Conservation (phyloP, 2,797 vertebrate species). For the Molothrus aeneus region DNA sequence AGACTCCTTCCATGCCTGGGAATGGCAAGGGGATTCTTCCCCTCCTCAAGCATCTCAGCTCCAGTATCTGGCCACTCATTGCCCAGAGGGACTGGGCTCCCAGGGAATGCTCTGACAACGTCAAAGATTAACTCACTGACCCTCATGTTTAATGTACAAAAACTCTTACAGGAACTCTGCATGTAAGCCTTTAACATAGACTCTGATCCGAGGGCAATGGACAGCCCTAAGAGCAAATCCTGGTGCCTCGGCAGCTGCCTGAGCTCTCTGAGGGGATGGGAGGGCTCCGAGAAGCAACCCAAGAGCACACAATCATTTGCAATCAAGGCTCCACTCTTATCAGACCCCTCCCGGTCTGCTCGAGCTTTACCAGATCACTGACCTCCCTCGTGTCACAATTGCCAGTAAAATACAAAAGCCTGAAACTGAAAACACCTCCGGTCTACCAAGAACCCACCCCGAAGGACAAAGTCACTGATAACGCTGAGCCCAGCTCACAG, state of each 20-base stretch:
- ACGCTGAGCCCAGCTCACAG: background rate
- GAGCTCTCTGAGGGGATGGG: background rate
- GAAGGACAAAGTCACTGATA: background rate
- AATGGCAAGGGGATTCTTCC: background rate
- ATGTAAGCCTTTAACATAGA: fast-evolving
- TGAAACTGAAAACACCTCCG: background rate
- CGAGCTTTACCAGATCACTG: background rate
- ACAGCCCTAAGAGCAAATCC: background rate
- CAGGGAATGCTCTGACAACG: fast-evolving
- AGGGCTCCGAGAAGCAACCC: background rate
- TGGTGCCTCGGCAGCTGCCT: background rate
- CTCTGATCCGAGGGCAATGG: background rate
- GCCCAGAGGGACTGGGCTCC: background rate
- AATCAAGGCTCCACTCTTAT: background rate
- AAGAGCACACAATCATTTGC: fast-evolving
- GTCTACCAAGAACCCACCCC: background rate
- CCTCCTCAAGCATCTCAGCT: background rate
- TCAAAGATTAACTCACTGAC: background rate
- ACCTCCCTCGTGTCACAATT: background rate
- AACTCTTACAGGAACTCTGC: background rate
- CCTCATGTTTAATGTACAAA: background rate
- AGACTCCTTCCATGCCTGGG: background rate
- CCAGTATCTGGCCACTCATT: background rate
- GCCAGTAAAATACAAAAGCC: background rate
- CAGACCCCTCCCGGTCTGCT: background rate